Base-by-base conservation (phyloP, 2,113 vertebrate genomes). In the Otis tarda region DNA sequence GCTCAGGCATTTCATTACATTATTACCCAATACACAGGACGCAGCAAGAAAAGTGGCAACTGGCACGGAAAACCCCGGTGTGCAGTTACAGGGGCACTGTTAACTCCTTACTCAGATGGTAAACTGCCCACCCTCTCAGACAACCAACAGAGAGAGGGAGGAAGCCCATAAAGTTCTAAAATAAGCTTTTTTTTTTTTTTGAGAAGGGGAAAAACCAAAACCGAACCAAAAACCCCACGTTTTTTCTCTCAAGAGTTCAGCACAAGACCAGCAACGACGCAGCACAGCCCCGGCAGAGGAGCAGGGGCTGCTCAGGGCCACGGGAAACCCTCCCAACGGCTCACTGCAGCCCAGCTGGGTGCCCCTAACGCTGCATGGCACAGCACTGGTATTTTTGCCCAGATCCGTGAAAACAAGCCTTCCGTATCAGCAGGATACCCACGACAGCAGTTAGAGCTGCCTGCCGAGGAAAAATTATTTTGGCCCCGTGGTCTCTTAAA, bases 311-410 rank as follows among this genome's bases (percentile, higher is more conserved):
- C 28, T 60, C 16, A 20, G 52, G 39, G 56, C 23, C 49, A 28
- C 33, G 25, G 5, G 15, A 50, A 64, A n/a, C 12, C 17, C 49
- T 47, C 45, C 6, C 37, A 37, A 9, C 4, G 5, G 27, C 35
- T 52, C 67, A 12, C 2, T 1, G 1, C 2, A 79, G 75, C 2
- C 60, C 67, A 0, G 2, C 1, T 4, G 3, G 22, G 17, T 0
- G 2, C 27, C 49, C 52, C 79, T 14, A 9, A 45, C 1, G 7
- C 28, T 7, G 24, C 4, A 35, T 0, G 11, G 56, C 3, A 5
- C 45, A 63, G 28, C 8, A 4, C 33, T 63, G 71, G 1, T 14
- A 28, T 49, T 79, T 52, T 49, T 2, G 82, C 39, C 49, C 14
- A 9, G 75, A 9, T 30, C 68, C 3, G 81, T 65, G 52, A 56